Percentiles rank a stretch among this genome's conserved stretches.
Conservation (phyloP, 2,113 vertebrate species). For the Mormoops blainvillei region DNA sequence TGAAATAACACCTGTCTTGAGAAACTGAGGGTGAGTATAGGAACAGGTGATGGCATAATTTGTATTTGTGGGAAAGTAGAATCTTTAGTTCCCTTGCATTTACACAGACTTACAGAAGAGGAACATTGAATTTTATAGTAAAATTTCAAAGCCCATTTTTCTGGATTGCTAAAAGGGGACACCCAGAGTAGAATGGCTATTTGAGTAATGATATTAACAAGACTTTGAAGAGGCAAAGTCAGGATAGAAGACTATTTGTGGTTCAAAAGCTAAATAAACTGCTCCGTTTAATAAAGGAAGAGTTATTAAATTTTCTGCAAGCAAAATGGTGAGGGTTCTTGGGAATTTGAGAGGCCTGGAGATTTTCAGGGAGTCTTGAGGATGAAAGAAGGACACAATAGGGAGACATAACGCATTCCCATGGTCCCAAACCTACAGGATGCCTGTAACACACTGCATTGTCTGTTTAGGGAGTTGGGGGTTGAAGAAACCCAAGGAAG, state of each 20-base stretch:
- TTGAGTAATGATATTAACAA: neutral
- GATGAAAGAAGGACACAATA: neutral
- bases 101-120: neutral
- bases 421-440: neutral
- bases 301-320: neutral
- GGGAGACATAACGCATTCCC: neutral
- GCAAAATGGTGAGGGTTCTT: neutral
- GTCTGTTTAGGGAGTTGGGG: accelerated
- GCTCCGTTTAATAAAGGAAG: neutral
- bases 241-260: neutral
- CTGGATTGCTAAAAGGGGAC: neutral
- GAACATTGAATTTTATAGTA: neutral
- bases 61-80: neutral
- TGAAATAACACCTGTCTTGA: neutral
- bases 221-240: neutral
- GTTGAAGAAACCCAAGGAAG: neutral
- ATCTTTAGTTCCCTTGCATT: neutral
- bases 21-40: neutral
- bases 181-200: neutral
- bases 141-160: neutral
- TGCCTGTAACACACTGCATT: neutral
- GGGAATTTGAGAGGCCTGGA: neutral
- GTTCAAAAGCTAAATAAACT: neutral
- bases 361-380: neutral
- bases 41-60: neutral